Conservation (phyloP, 2,797 vertebrate genomes). For the Acanthis flammea region DNA sequence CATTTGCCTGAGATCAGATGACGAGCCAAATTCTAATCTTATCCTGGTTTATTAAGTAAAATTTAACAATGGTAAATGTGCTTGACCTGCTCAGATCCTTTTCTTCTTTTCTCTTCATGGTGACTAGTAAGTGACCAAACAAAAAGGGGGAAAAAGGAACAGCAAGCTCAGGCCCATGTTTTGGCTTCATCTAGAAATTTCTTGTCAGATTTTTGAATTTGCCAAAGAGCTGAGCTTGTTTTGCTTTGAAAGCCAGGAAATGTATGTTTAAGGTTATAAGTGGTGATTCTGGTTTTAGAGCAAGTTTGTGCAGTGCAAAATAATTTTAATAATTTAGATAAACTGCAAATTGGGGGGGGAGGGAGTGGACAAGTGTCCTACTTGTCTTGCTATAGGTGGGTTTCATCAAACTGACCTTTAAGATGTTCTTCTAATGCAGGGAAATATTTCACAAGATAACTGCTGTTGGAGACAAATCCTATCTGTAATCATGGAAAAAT, state of each 20-base stretch:
- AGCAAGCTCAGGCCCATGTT: not conserved
- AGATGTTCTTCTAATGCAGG: not conserved
- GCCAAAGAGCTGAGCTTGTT: not conserved
- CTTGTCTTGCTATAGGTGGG: not conserved
- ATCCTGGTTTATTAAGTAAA: not conserved
- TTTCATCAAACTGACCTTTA: not conserved
- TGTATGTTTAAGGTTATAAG: not conserved
- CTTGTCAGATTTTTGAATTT: not conserved
- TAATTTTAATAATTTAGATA: not conserved
- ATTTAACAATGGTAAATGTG: not conserved
- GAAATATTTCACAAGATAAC: not conserved
- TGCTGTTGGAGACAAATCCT: not conserved
- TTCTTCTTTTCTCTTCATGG: not conserved
- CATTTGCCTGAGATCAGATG: not conserved
- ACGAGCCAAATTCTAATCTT: not conserved
- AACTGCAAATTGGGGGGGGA: not conserved
- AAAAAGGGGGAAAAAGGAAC: not conserved
- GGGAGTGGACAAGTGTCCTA: not conserved
- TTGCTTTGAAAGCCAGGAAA: not conserved
- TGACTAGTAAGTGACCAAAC: not conserved
- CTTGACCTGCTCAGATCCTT: not conserved
- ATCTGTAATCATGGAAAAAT: not conserved
- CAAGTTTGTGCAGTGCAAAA: not conserved
- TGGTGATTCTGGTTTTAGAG: not conserved
- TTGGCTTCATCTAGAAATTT: not conserved